Base-by-base conservation (phyloP, 2,113 vertebrate genomes). In the Bettongia penicillata region DNA sequence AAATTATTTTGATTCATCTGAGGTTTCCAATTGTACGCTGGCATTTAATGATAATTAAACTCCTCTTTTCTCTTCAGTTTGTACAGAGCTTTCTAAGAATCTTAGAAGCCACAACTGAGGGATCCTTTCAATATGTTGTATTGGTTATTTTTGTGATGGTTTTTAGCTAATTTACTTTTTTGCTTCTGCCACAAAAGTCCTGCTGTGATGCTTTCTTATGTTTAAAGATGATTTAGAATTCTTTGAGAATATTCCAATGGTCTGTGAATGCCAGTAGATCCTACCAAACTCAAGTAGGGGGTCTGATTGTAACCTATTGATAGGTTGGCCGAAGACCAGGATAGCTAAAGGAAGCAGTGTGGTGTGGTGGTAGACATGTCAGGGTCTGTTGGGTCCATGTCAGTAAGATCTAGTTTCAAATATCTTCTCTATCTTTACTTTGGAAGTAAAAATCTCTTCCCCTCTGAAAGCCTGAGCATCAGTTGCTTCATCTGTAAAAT, bases 1-100 rank as follows among this genome's bases (percentile, higher is more conserved):
- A 61, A 92, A 89, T 77, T 84, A 28, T 22, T 84, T 96, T 96
- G 52, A 90, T 93, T 91, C 94, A 55, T 51, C 91, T 84, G 89
- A 53, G 25, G 37, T 53, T 91, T 93, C 26, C 77, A 84, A 8
- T 4, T 94, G 5, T 49, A 57, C 53, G 49, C 51, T 94, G 96
- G 77, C 48, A 11, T 8, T 49, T 94, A 61, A 92, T 26, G 8
- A 53, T 4, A 55, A 14, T 53, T 22, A 51, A 68, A 22, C 0
- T 89, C 93, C 96, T 61, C 19, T 47, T 53, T 94, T 95, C 93
- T 93, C 51, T 53, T 14, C 25, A 4, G 43, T n/a, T 84, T 26
- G 31, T 1, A 90, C 92, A 57, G 89, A 53, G n/a, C 51, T 28
- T 94, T 93, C 52, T 57, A 8, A 37, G 84, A 49, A 11, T 8